Percentiles rank a stretch among this genome's conserved stretches.
Conservation (phyloP, 2,797 vertebrate species). For the Emys orbicularis region DNA sequence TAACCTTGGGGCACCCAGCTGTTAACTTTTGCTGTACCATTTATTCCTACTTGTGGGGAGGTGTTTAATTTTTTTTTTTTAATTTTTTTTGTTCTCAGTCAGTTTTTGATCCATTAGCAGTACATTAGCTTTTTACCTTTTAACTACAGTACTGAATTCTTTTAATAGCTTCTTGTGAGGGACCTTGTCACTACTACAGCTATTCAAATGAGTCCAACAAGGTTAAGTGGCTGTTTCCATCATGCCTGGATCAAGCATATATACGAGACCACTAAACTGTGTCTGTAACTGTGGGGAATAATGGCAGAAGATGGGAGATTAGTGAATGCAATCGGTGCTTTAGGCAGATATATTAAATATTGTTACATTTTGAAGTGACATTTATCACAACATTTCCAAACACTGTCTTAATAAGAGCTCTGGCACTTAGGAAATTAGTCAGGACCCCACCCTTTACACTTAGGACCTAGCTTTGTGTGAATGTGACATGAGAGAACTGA, state of each 20-base stretch:
- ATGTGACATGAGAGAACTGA: neutral
- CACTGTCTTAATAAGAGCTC: neutral
- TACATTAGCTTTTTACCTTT: neutral
- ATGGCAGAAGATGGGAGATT: neutral
- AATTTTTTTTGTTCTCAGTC: neutral
- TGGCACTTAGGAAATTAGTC: neutral
- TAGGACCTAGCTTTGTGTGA: neutral
- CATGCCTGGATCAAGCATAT: slow-evolving; percentile 1
- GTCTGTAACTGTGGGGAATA: slow-evolving; percentile 10
- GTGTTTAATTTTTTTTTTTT: neutral
- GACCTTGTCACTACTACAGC: neutral
- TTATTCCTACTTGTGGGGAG: neutral
- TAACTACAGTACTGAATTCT: neutral
- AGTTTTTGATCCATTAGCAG: neutral
- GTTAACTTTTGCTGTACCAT: neutral
- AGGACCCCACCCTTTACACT: neutral
- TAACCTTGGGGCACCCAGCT: neutral
- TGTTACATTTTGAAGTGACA: neutral
- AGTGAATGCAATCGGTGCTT: neutral
- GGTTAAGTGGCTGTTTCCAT: neutral
- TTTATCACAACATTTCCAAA: neutral
- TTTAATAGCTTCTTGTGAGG: neutral
- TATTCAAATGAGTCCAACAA: slow-evolving; percentile 27
- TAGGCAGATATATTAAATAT: neutral
- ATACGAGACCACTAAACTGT: neutral